Evolutionary conservation across 2,888 invertebrate species (phyloP).

Genomic region (Xestia c-nigrum): DNA sequence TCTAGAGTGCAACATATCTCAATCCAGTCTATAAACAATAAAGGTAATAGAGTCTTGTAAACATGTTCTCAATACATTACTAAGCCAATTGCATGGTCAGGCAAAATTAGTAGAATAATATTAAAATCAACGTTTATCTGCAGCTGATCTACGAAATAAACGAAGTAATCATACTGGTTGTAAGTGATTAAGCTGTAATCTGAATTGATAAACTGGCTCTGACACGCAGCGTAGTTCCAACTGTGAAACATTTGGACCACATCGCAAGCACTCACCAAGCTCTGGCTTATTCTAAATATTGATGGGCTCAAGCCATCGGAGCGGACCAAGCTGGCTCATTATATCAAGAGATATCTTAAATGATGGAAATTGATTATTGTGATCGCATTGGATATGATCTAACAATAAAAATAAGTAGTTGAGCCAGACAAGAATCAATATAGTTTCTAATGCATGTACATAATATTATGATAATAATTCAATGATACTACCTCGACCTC

Average conservation of each 20-base stretch:
- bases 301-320: slow-evolving; percentile 18
- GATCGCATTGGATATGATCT: neutral
- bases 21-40: slow-evolving; percentile 41
- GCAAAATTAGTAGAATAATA: slow-evolving; percentile 40
- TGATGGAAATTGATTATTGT: neutral
- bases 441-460: slow-evolving; percentile 36
- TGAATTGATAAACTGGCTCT: slow-evolving; percentile 46
- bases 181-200: slow-evolving; percentile 59
- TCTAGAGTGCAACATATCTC: slow-evolving; percentile 18
- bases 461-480: slow-evolving; percentile 43
- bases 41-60: slow-evolving; percentile 34
- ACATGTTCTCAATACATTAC: slow-evolving; percentile 43
- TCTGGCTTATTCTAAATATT: slow-evolving; percentile 44
- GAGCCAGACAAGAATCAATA: slow-evolving; percentile 16
- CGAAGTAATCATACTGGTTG: slow-evolving; percentile 56
- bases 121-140: slow-evolving; percentile 59
- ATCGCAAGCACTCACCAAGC: slow-evolving; percentile 10
- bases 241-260: slow-evolving; percentile 21
- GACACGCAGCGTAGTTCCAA: slow-evolving; percentile 16
- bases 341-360: slow-evolving; percentile 10
- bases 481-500: slow-evolving; percentile 59
- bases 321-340: neutral
- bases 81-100: slow-evolving; percentile 25
- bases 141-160: slow-evolving; percentile 54
- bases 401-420: slow-evolving; percentile 21